Percentiles rank a stretch among this genome's conserved stretches.
Evolutionary conservation across 2,797 vertebrate genomes (phyloP).

Genomic region (Enteromius afrohamiltoni): DNA sequence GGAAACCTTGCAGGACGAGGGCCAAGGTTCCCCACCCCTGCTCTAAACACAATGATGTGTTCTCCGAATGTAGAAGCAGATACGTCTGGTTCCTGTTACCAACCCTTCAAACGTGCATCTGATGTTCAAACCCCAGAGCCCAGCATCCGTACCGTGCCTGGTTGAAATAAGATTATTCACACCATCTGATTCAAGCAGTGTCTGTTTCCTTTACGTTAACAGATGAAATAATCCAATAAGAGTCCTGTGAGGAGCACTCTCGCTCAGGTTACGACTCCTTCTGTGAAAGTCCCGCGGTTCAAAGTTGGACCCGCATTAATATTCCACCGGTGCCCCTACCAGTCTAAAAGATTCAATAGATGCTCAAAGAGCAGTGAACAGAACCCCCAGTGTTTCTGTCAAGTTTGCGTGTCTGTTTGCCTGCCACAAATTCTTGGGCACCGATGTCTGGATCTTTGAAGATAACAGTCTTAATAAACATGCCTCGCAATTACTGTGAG

Average conservation of each 20-base stretch:
- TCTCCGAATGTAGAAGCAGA: slow-evolving; percentile 31
- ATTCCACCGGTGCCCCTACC: slow-evolving; percentile 68
- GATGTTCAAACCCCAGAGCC: slow-evolving; percentile 62
- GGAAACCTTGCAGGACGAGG: too few species aligned
- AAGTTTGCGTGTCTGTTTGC: slow-evolving; percentile 70
- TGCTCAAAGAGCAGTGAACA: slow-evolving; percentile 58
- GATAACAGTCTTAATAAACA: slow-evolving; percentile 84
- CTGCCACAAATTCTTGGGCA: slow-evolving; percentile 71
- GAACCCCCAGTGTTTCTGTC: slow-evolving; percentile 77
- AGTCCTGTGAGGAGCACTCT: slow-evolving; percentile 67
- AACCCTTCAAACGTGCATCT: slow-evolving; percentile 44
- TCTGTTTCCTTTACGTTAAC: slow-evolving; percentile 63
- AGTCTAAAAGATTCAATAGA: slow-evolving; percentile 59
- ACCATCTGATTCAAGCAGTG: slow-evolving; percentile 63
- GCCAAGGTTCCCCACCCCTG: too few species aligned
- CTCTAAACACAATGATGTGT: slow-evolving; percentile 35
- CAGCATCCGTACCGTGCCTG: slow-evolving; percentile 60
- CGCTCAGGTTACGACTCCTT: slow-evolving; percentile 68
- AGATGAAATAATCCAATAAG: slow-evolving; percentile 62
- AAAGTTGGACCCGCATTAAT: slow-evolving; percentile 74
- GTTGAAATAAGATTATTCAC: slow-evolving; percentile 75
- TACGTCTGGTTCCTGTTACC: slow-evolving; percentile 18
- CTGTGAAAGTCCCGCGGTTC: slow-evolving; percentile 60
- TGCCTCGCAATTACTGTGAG: slow-evolving; percentile 82
- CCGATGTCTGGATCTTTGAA: slow-evolving; percentile 83